Conservation (phyloP, 2,113 vertebrate genomes). For the Trachemys scripta region DNA sequence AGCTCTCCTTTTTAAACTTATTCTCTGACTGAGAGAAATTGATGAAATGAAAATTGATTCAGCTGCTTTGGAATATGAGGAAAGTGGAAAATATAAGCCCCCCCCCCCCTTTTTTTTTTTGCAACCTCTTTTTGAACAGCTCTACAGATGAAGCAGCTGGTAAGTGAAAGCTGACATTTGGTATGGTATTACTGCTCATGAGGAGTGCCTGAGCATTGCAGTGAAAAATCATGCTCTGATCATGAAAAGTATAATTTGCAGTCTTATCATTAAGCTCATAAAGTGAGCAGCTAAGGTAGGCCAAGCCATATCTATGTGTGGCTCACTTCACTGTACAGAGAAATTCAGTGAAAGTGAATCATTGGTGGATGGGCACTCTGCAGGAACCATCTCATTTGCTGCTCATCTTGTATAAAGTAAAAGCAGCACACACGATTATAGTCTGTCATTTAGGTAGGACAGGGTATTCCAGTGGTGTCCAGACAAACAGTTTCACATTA, state of each 20-base stretch:
- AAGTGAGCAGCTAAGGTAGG: background rate
- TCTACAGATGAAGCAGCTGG: background rate
- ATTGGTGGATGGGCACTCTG: rapidly evolving
- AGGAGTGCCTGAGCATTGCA: rapidly evolving
- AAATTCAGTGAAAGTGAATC: background rate
- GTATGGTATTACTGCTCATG: background rate
- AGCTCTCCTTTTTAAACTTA: background rate
- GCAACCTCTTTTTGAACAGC: background rate
- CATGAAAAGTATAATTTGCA: background rate
- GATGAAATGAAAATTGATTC: background rate
- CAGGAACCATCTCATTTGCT: background rate
- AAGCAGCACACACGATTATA: background rate
- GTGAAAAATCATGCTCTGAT: rapidly evolving
- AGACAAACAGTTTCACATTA: background rate
- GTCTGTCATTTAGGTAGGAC: background rate
- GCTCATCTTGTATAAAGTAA: rapidly evolving
- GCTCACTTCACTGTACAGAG: background rate
- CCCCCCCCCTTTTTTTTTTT: too few relatives aligned
- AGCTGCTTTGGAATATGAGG: background rate
- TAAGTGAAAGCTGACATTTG: rapidly evolving
- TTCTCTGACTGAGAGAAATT: background rate
- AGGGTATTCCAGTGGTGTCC: background rate
- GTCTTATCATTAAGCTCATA: background rate
- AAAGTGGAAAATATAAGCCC: background rate
- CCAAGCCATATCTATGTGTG: rapidly evolving